Evolutionary conservation across 2,888 invertebrate genomes (phyloP).

Genomic region (Biston betularia): DNA sequence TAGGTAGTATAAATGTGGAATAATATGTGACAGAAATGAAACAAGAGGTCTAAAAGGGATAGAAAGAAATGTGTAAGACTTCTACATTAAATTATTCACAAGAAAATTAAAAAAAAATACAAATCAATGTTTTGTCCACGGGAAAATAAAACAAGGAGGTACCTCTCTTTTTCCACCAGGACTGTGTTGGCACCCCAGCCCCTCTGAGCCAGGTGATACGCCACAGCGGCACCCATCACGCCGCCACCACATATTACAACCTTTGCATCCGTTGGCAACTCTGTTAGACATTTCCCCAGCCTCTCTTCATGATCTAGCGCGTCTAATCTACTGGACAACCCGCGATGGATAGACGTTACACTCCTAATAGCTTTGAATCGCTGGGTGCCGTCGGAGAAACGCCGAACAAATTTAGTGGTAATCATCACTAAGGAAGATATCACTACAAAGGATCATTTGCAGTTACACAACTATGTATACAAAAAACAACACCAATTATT

Average conservation of each 20-base stretch:
- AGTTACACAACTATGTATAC: background rate
- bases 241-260: constrained; percentile 97
- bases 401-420: background rate
- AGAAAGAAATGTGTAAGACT: no score
- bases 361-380: constrained; percentile 15
- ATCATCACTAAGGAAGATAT: constrained; percentile 1
- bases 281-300: constrained; percentile 66
- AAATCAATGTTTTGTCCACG: no score
- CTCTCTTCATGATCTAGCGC: constrained; percentile 67
- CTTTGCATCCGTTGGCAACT: constrained; percentile 83
- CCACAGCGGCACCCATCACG: constrained; percentile 96
- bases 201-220: constrained; percentile 93
- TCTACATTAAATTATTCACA: no score
- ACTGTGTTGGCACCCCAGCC: constrained; percentile 94
- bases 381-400: constrained; percentile 2
- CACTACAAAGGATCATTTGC: background rate
- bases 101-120: no score
- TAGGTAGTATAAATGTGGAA: no score
- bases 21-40: no score
- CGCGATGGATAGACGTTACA: constrained; percentile 37
- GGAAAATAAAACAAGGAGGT: constrained; percentile 32
- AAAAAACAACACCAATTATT: no score
- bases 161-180: constrained; percentile 94
- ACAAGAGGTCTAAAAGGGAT: no score
- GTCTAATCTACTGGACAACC: constrained; percentile 62